A percentile compares a stretch with the other conserved stretches of the same genome.
These are phyloP conservation scores for Paramisgurnus dabryanus DNA, from an alignment of 2,113 vertebrate genomes.

Conservation along the genomic window DNA sequence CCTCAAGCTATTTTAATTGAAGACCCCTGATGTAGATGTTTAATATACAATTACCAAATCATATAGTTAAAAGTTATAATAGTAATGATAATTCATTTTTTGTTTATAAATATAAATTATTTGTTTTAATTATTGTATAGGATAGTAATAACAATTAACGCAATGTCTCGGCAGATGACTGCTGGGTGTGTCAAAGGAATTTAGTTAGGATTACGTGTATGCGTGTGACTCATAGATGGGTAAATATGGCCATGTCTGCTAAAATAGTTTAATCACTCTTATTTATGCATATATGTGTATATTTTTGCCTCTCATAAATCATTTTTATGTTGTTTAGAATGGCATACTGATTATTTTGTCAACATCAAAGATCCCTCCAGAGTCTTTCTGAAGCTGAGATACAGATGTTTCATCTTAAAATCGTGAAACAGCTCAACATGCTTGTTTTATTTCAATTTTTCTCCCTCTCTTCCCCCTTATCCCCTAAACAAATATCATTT, in stretches of 20 bases:
- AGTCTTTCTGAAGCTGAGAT: conserved; percentile 38
- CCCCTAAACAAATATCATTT: conserved; percentile 56
- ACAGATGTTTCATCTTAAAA: conserved; percentile 50
- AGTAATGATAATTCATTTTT: no score
- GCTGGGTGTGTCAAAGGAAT: neutral
- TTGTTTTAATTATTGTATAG: no score
- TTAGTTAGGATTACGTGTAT: neutral
- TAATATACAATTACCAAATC: no score
- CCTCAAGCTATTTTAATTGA: no score
- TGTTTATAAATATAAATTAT: no score
- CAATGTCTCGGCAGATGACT: neutral
- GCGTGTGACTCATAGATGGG: neutral
- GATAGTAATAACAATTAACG: no score
- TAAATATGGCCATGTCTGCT: neutral
- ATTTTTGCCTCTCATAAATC: conserved; percentile 3
- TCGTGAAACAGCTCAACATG: conserved; percentile 45
- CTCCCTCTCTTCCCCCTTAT: conserved; percentile 31
- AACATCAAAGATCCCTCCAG: conserved; percentile 32
- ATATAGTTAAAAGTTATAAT: no score
- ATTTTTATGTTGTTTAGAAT: conserved; percentile 11
- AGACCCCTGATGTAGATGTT: no score
- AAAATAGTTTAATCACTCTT: neutral
- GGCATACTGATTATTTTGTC: conserved; percentile 39
- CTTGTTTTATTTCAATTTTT: conserved; percentile 24
- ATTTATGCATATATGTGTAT: neutral